Evolutionary conservation across 2,888 invertebrate species (phyloP), one percentile per base, ranked within the genome.

Genomic region (Andrena camellia): DNA sequence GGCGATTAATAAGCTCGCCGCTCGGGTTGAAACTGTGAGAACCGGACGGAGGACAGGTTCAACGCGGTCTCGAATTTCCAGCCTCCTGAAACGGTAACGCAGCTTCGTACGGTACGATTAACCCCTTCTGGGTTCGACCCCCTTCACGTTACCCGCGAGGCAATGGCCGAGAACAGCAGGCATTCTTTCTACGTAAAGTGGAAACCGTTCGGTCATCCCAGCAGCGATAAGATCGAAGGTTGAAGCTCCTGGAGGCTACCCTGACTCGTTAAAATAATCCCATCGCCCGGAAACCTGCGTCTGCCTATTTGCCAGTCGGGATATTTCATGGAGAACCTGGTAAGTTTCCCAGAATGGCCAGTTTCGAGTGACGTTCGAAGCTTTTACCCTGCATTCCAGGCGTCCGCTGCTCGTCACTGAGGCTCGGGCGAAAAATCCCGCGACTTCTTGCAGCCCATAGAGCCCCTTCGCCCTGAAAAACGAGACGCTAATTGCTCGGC

Each of bases 401-500:
- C 20, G 10, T 26, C 31, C 23, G 17, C 1, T 23, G 17, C 23
- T 29, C 10, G n/a, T 60, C 60, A n/a, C 33, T 60, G 60, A 0
- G 59, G 17, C 13, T 10, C 29, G 13, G 31, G 50, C 31, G 29
- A 62, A 71, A 80, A 64, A 57, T 35, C 42, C 54, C 17, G 29
- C 10, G n/a, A 20, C 52, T 72, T 67, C 62, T 72, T 62, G 71
- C 35, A 1, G 48, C 7, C 26, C 1, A 26, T 50, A 48, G 33
- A 50, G 17, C 26, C 17, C 35, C 48, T 26, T 52, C 23, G 29
- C 13, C 33, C 5, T 50, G 33, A 69, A 69, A 69, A 68, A 52
- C 60, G 8, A 35, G 66, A 48, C 52, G 48, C 48, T 78, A 79
- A 81, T 81, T 79, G 71, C 71, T 57, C 26, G 54, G 20, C 60